Base-by-base conservation (phyloP, 1,140 invertebrate genomes). In the Hylaeus anthracinus region DNA sequence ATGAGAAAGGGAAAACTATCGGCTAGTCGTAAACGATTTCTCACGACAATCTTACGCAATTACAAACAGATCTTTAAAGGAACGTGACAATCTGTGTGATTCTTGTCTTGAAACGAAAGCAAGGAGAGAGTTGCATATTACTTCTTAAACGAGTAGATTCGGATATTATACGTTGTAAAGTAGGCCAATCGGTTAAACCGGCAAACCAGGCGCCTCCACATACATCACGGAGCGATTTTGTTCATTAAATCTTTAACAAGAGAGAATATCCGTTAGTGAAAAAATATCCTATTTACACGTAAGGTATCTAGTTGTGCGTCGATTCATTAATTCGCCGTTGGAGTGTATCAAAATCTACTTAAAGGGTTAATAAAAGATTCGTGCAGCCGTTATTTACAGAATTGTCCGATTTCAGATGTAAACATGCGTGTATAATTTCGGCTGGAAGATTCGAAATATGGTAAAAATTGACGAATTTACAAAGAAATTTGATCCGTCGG, bases 211-310 rank as follows among this genome's bases (percentile, higher is more conserved):
- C 70, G 79, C 56, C 70, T 65, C 41, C 56, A 51, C 51, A 48
- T 71, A 72, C 56, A 55, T 66, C 39, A 4, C 41, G 67, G 73
- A 79, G 83, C 79, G 67, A 71, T 6, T 86, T 75, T 66, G 55
- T 80, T 75, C 26, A 12, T 81, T 87, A 72, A 82, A 78, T 86
- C 63, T 88, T 89, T 74, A 86, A 89, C 79, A 81, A 89, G 90
- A 90, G 87, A 87, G 85, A 89, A 91, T 85, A 81, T 86, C 67
- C 81, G 71, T 86, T 89, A 90, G 92, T 93, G 92, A 92, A 93
- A 93, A 93, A 93, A 93, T 93, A 93, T 88, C 88, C 88, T 93
- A 93, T 93, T 92, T 93, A 92, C 92, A 93, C 88, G 87, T 90
- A 90, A 90, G 82, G 81, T 90, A 90, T 88, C 84, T 92, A 90